These are phyloP conservation scores for Macaca mulatta DNA, from an alignment of 2,113 vertebrate species.

Conservation along the genomic window DNA sequence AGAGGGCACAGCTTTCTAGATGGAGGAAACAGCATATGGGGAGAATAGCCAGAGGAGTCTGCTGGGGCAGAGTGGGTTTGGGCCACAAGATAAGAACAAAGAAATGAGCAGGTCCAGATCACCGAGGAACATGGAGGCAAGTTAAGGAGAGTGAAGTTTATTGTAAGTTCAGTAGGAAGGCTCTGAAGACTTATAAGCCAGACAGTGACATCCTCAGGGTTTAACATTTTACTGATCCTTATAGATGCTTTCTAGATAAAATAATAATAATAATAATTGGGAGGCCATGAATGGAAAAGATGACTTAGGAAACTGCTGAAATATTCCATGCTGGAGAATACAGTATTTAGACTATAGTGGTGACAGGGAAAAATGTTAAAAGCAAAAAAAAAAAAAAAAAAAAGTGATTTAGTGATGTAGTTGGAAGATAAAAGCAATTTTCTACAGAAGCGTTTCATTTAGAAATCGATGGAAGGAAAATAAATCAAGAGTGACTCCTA, in stretches of 20 bases:
- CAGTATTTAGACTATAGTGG: neutral
- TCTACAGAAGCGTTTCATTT: neutral
- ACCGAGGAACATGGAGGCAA: neutral
- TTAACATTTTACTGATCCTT: neutral
- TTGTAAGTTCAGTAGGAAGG: neutral
- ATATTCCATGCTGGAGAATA: neutral
- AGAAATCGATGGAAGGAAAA: neutral
- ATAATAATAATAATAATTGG: neutral
- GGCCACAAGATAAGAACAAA: neutral
- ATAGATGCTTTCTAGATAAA: neutral
- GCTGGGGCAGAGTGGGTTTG: neutral
- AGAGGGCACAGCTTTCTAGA: neutral
- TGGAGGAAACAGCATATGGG: neutral
- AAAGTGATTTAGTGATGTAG: neutral
- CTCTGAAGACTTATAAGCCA: neutral
- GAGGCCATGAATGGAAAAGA: neutral
- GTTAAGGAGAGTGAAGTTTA: neutral
- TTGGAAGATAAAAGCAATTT: neutral
- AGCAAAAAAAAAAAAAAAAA: neutral
- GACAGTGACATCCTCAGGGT: neutral
- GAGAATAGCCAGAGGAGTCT: neutral
- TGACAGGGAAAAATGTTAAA: neutral
- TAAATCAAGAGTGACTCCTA: neutral
- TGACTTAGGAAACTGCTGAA: neutral
- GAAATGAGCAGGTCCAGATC: neutral